phyloP scores from a whole-genome alignment of 1,140 invertebrate genomes.

The Drosophila erecta region DNA sequence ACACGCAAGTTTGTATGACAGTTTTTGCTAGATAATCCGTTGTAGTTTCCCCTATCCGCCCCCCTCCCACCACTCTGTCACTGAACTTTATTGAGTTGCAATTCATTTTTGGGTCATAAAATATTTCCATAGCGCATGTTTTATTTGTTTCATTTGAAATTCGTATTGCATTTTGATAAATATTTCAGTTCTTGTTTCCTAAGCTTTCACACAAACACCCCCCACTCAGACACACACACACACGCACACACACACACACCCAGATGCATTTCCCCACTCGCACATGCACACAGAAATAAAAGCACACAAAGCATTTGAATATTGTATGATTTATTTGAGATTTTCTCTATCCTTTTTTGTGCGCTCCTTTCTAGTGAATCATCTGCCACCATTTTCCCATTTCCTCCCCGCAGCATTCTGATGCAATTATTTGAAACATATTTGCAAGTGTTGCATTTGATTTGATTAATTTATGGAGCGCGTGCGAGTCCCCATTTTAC shows the following conservation, averaged over 20 bases:
- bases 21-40: slow-evolving; percentile 44
- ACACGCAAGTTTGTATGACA: slow-evolving; percentile 45
- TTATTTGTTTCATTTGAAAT: slow-evolving; percentile 66
- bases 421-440: slow-evolving; percentile 60
- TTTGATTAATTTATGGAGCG: slow-evolving; percentile 77
- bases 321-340: slow-evolving; percentile 69
- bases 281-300: slow-evolving; percentile 16
- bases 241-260: slow-evolving; percentile 7
- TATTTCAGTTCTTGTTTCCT: slow-evolving; percentile 68
- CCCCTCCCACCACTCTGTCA: background rate
- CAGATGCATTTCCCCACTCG: slow-evolving; percentile 16
- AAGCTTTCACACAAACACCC: slow-evolving; percentile 36
- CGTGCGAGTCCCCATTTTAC: slow-evolving; percentile 23
- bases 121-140: slow-evolving; percentile 65
- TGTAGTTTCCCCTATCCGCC: slow-evolving; percentile 1
- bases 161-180: slow-evolving; percentile 69
- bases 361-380: slow-evolving; percentile 23
- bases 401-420: slow-evolving; percentile 30
- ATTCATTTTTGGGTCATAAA: slow-evolving; percentile 64
- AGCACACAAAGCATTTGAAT: slow-evolving; percentile 51
- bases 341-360: slow-evolving; percentile 42
- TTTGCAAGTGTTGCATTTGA: slow-evolving; percentile 72
- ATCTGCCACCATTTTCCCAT: slow-evolving; percentile 8
- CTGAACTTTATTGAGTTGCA: slow-evolving; percentile 68
- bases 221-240: background rate